Evolutionary conservation across 1,140 invertebrate genomes (phyloP), one percentile per base, ranked within the genome.

Genomic region (Psilanteris sp.): DNA sequence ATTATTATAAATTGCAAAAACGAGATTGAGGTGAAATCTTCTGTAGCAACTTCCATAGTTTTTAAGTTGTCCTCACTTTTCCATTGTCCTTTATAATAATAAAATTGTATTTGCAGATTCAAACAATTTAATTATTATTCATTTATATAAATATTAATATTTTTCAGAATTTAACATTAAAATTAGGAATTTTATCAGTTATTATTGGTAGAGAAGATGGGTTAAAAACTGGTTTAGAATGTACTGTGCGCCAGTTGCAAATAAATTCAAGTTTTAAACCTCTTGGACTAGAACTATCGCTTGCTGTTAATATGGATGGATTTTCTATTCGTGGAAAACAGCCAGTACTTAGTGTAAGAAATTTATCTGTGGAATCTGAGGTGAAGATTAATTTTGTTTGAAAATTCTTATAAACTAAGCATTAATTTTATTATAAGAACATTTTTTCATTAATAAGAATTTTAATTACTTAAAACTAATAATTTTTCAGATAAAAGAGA

Each of bases 331-430:
- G 89, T 46, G 91, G 93, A 62, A 92, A 91, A 73, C 77, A 93
- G 9, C 79, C 87, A 4, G 81, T 88, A 27, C 46, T 94, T 3
- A 91, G 91, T 32, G 82, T 94, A 8, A 91, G 92, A 76, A 92
- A 91, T 55, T 85, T 94, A 6, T 92, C 92, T 50, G 84, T 94
- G 29, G 92, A 94, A 81, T 91, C 93, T n/a, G 93, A 93, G 90
- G 93, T 94, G n/a, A 88, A 32, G 8, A 16, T 27, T 10, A 32
- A 3, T n/a, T 3, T 13, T 11, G 4, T 10, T 32, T 11, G 6
- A n/a, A 11, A 32, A n/a, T n/a, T n/a, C n/a, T n/a, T n/a, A n/a
- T n/a, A n/a, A n/a, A n/a, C n/a, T n/a, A n/a, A n/a, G n/a, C n/a
- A n/a, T n/a, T n/a, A n/a, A n/a, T n/a, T n/a, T n/a, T n/a, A n/a